Base-by-base conservation (phyloP, 2,888 invertebrate species). In the Pedicia rivosa region DNA sequence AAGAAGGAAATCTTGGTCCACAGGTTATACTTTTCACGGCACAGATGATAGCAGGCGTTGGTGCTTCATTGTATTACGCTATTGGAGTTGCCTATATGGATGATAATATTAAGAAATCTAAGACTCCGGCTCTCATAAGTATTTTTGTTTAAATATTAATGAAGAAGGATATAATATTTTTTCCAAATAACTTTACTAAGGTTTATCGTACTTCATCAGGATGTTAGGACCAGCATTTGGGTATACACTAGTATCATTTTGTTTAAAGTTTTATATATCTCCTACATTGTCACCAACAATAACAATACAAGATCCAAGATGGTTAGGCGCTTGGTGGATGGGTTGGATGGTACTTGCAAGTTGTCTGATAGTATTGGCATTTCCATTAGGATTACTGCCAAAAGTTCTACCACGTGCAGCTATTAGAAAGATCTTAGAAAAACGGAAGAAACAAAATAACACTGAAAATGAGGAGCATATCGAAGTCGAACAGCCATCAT, bases 261-360 rank as follows among this genome's bases (percentile, higher is more conserved):
- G 74, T 29, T 55, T 78, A 12, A 70, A 73, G 44, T 56, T 75
- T 31, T 78, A 77, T 50, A 73, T 78, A 25, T 72, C 72, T 5
- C 77, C 76, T 2, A 63, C 65, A 8, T 51, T 76, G 40, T 72
- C 69, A 29, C 76, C 75, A 3, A 71, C 71, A 2, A 73, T 81
- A 40, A 67, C 65, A 13, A 70, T 66, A 40, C 64, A 65, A 38
- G 80, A 81, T 59, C 79, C 80, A 1, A 65, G 80, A 45, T 83
- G 82, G 82, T 58, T 82, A 29, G 82, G 82, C 2, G 81, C 82
- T n/a, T 82, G 81, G 81, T 83, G 81, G 81, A 51, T 80, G 31
- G 80, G 78, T 2, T 79, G 78, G 74, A 59, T 78, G 16, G 65
- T 78, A 13, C 56, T 78, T 27, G 74, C 70, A n/a, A 53, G 65